Percentiles rank a stretch among this genome's conserved stretches.
These are phyloP conservation scores for Homarus americanus DNA, from an alignment of 1,140 invertebrate species.

Conservation along the genomic window DNA sequence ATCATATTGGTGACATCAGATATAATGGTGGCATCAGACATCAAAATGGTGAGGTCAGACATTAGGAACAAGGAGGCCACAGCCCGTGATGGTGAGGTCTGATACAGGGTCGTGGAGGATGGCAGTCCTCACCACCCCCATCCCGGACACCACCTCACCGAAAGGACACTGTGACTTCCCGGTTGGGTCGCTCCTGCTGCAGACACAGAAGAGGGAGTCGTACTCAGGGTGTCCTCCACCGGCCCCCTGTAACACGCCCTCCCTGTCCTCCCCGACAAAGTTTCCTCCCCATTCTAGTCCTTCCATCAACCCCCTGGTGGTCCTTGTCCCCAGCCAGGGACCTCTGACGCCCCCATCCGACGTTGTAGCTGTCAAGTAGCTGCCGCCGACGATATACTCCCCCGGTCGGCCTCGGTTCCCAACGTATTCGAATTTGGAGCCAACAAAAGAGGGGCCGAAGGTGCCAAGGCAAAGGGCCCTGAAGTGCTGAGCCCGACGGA, in stretches of 20 bases:
- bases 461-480: conserved; percentile 40
- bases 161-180: conserved; percentile 16
- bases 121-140: conserved; percentile 18
- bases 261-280: conserved; percentile 1
- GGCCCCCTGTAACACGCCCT: not conserved
- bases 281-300: conserved; percentile 29
- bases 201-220: conserved; percentile 23
- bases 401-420: conserved; percentile 37
- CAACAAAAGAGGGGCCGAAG: conserved; percentile 48
- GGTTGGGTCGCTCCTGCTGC: not conserved
- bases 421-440: conserved; percentile 39
- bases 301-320: not conserved
- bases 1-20: too few relatives aligned
- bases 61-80: conserved; percentile 24
- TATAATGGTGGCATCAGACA: not conserved
- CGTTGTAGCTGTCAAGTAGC: conserved; percentile 5
- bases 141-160: conserved; percentile 13
- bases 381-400: conserved; percentile 36
- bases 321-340: not conserved
- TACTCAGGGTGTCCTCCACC: not conserved
- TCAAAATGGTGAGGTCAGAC: not conserved
- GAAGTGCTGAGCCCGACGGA: conserved; percentile 59
- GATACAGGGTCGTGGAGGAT: conserved; percentile 17
- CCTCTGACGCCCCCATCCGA: not conserved
- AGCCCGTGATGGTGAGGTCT: conserved; percentile 5